These are phyloP conservation scores for Philaethria dido DNA, from an alignment of 2,888 invertebrate species.

Conservation along the genomic window DNA sequence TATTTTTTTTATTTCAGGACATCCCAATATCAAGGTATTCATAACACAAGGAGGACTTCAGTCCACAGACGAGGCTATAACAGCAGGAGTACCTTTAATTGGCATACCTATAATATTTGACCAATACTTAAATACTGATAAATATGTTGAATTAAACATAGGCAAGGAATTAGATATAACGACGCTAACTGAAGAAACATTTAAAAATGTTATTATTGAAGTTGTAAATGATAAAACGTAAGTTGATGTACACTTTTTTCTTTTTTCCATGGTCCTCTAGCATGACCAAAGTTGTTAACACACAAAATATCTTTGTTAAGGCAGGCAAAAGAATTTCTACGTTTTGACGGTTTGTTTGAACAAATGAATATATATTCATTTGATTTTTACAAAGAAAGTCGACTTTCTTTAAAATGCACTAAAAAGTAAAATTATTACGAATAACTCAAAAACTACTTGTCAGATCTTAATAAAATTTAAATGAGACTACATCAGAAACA, in stretches of 20 bases:
- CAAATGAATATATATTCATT: too few species aligned
- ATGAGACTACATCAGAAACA: too few species aligned
- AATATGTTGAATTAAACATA: constrained; percentile 53
- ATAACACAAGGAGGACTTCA: constrained; percentile 72
- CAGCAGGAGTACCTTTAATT: constrained; percentile 62
- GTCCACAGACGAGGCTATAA: constrained; percentile 69
- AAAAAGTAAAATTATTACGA: too few species aligned
- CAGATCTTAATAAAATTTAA: too few species aligned
- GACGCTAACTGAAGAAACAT: constrained; percentile 48
- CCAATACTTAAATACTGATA: constrained; percentile 62
- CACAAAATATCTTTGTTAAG: too few species aligned
- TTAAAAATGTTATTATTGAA: constrained; percentile 50
- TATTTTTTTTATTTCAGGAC: constrained; percentile 50
- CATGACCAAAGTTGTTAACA: too few species aligned
- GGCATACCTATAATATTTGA: constrained; percentile 68
- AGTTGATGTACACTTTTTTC: background rate
- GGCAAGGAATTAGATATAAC: constrained; percentile 55
- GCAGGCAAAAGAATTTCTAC: too few species aligned
- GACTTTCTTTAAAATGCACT: background rate
- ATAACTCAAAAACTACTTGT: too few species aligned
- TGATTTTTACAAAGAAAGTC: too few species aligned
- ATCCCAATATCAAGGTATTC: constrained; percentile 68
- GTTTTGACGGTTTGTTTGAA: too few species aligned
- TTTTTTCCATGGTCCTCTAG: too few species aligned
- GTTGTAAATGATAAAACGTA: constrained; percentile 49